Evolutionary conservation across 2,888 invertebrate genomes (phyloP).

Genomic region (Ptychoptera contaminata): DNA sequence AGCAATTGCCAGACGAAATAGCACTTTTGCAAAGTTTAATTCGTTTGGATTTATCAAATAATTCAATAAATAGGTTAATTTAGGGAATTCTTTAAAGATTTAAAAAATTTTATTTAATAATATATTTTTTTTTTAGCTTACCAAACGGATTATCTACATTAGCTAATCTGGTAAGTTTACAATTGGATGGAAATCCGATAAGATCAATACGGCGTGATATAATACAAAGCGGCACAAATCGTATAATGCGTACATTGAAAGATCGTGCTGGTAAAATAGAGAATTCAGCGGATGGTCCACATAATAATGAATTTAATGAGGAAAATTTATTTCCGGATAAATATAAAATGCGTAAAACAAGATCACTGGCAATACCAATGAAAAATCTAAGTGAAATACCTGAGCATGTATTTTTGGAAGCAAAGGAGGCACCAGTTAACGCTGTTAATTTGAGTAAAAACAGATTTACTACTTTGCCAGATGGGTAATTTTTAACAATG

Average conservation of each 20-base stretch:
- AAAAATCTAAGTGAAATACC: constrained; percentile 51
- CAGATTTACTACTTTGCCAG: constrained; percentile 48
- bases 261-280: constrained; percentile 32
- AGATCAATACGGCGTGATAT: constrained; percentile 69
- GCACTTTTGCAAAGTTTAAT: constrained; percentile 56
- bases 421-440: constrained; percentile 52
- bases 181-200: constrained; percentile 74
- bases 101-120: not conserved
- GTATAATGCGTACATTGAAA: constrained; percentile 61
- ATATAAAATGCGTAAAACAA: constrained; percentile 39
- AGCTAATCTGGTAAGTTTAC: constrained; percentile 64
- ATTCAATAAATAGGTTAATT: constrained; percentile 38
- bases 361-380: constrained; percentile 24
- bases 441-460: constrained; percentile 73
- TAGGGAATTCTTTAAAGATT: constrained; percentile 1
- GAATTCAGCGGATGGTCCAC: not conserved
- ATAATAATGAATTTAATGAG: not conserved
- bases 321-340: not conserved
- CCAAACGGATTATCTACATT: constrained; percentile 53
- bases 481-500: constrained; percentile 36
- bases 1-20: constrained; percentile 62
- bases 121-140: constrained; percentile 33
- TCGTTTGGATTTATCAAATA: constrained; percentile 73
- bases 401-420: constrained; percentile 52
- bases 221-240: constrained; percentile 64